These are phyloP conservation scores for Portevinia maculata DNA, from an alignment of 2,888 invertebrate species.

Conservation along the genomic window DNA sequence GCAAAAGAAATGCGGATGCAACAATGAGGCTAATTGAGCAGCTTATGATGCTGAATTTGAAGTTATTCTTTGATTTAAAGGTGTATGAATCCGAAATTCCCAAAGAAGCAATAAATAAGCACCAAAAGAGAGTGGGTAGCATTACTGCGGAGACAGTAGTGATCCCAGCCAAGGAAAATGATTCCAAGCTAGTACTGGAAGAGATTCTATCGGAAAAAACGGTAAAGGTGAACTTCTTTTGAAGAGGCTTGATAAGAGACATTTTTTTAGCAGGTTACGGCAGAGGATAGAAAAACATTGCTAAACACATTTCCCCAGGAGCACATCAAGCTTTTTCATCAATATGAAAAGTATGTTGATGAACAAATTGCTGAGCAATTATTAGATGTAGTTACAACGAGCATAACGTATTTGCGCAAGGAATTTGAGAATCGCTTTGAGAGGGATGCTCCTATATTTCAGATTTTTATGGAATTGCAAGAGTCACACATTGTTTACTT, in stretches of 20 bases:
- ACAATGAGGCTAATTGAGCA: conserved; percentile 85
- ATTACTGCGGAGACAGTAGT: conserved; percentile 65
- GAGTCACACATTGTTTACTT: conserved; percentile 89
- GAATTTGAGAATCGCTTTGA: conserved; percentile 80
- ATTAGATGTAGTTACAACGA: conserved; percentile 83
- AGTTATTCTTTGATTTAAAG: conserved; percentile 87
- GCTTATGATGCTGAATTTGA: conserved; percentile 87
- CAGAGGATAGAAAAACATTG: conserved; percentile 75
- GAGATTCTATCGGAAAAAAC: conserved; percentile 39
- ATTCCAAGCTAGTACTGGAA: background rate
- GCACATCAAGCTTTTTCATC: conserved; percentile 77
- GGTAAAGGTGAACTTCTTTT: background rate
- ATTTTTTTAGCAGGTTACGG: conserved; percentile 63
- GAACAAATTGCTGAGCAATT: conserved; percentile 85
- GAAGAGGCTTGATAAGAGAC: background rate
- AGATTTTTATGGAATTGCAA: conserved; percentile 89
- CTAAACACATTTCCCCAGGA: conserved; percentile 76
- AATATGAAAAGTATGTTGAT: conserved; percentile 87
- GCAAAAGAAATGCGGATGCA: conserved; percentile 82
- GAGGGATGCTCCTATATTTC: conserved; percentile 87
- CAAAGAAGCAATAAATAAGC: conserved; percentile 75
- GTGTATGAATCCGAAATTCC: conserved; percentile 79
- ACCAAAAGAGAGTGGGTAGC: conserved; percentile 80
- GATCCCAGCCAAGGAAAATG: conserved; percentile 47
- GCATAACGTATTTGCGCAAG: conserved; percentile 78